These are phyloP conservation scores for Hypena proboscidalis DNA, from an alignment of 2,888 invertebrate genomes.

Conservation along the genomic window DNA sequence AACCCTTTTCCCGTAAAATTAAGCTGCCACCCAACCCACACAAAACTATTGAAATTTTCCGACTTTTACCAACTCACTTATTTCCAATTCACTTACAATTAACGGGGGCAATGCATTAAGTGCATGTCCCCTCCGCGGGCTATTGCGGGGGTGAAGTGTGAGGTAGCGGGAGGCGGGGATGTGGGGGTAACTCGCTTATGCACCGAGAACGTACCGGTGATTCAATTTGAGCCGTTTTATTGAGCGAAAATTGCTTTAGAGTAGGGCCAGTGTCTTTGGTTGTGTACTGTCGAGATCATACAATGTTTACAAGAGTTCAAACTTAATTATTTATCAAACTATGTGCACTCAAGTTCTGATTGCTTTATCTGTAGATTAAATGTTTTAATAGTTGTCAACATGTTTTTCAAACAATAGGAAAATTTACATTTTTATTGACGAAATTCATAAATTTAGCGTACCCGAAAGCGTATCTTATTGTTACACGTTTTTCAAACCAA, in stretches of 20 bases:
- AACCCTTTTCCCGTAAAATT: not conserved
- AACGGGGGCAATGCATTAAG: conserved; percentile 41
- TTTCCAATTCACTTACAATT: conserved; percentile 40
- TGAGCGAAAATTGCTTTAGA: conserved; percentile 53
- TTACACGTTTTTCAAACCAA: too few species aligned
- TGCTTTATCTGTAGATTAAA: too few species aligned
- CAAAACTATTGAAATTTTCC: conserved; percentile 11
- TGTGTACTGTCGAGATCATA: not conserved
- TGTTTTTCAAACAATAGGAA: too few species aligned
- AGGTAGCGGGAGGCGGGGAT: conserved; percentile 10
- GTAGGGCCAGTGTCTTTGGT: conserved; percentile 31
- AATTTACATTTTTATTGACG: too few species aligned
- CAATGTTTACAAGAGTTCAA: too few species aligned
- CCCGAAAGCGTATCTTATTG: too few species aligned
- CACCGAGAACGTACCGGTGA: conserved; percentile 47
- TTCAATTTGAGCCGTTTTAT: conserved; percentile 55
- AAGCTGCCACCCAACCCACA: not conserved
- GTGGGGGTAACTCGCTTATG: conserved; percentile 50
- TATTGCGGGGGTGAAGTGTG: conserved; percentile 4
- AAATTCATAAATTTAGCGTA: too few species aligned
- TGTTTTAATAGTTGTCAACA: too few species aligned
- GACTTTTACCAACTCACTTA: conserved; percentile 39
- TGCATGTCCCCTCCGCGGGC: conserved; percentile 36
- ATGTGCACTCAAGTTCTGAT: too few species aligned
- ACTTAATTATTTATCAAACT: too few species aligned